phyloP scores from a whole-genome alignment of 2,797 vertebrate genomes.

The Anguilla marmorata region DNA sequence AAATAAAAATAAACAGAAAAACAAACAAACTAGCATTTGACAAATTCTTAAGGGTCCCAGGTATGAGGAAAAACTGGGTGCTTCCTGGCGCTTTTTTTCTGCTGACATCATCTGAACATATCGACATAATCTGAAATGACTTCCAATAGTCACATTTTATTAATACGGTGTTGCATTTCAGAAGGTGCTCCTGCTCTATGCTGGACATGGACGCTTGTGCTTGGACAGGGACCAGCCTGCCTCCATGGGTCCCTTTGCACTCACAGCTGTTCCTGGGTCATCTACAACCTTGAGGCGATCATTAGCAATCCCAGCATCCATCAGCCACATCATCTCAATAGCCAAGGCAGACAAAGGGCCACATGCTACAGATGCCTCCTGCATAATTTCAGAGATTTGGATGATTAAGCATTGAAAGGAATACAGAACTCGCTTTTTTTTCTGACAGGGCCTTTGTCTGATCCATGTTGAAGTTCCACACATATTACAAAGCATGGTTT shows the following conservation, averaged over 20 bases:
- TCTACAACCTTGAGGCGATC: slow-evolving; percentile 49
- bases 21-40: background rate
- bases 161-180: background rate
- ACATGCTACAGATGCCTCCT: slow-evolving; percentile 44
- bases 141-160: background rate
- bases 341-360: slow-evolving; percentile 39
- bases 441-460: slow-evolving; percentile 18
- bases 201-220: slow-evolving; percentile 42
- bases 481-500: background rate
- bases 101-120: background rate
- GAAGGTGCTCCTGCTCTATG: slow-evolving; percentile 18
- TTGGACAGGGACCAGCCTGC: slow-evolving; percentile 40
- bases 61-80: background rate
- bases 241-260: slow-evolving; percentile 39
- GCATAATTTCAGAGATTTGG: slow-evolving; percentile 32
- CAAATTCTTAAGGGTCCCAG: background rate
- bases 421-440: slow-evolving; percentile 1
- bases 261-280: slow-evolving; percentile 50
- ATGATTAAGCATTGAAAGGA: slow-evolving; percentile 19
- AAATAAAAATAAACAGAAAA: background rate
- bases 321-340: slow-evolving; percentile 39
- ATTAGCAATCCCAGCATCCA: slow-evolving; percentile 54
- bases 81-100: background rate
- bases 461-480: background rate
- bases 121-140: background rate